Conservation (phyloP, 2,113 vertebrate species). For the Chloropsis hardwickii region DNA sequence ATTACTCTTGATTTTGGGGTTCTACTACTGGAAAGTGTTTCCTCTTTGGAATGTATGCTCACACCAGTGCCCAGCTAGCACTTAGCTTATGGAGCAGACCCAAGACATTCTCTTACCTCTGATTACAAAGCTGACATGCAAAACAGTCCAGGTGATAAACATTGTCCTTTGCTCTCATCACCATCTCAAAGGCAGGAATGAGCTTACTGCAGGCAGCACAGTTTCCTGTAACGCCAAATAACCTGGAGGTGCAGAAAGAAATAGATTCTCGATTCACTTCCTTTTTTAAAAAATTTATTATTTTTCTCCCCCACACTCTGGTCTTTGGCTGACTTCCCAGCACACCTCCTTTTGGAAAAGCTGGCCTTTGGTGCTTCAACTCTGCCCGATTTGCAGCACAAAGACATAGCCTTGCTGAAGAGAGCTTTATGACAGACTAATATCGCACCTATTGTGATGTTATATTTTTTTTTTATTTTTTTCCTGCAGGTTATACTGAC, state of each 20-base stretch:
- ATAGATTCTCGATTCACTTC: background rate
- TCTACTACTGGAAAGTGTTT: background rate
- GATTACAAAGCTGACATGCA: conserved; percentile 98
- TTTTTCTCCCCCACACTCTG: too few relatives aligned
- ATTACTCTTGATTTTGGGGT: background rate
- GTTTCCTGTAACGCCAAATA: conserved; percentile 97
- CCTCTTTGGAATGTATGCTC: background rate
- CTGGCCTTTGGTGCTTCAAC: background rate
- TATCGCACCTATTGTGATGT: background rate
- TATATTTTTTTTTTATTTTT: background rate
- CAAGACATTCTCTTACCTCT: conserved; percentile 82
- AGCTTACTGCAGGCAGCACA: conserved; percentile 98
- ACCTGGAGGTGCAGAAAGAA: conserved; percentile 73
- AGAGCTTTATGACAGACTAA: background rate
- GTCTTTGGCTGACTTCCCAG: background rate
- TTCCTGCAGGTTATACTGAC: conserved; percentile 24
- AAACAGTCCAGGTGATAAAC: conserved; percentile 99
- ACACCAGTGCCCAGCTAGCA: background rate
- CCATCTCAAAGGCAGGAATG: conserved; percentile 99
- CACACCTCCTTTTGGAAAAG: background rate
- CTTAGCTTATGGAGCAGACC: background rate
- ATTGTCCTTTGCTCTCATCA: conserved; percentile 98
- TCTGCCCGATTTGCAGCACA: background rate
- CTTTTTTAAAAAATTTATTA: too few relatives aligned
- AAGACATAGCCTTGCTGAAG: background rate